Percentiles rank a stretch among this genome's conserved stretches.
phyloP scores from a whole-genome alignment of 37 sponge, comb jelly and placozoan species.

The Diacarnus erythraeanus region DNA sequence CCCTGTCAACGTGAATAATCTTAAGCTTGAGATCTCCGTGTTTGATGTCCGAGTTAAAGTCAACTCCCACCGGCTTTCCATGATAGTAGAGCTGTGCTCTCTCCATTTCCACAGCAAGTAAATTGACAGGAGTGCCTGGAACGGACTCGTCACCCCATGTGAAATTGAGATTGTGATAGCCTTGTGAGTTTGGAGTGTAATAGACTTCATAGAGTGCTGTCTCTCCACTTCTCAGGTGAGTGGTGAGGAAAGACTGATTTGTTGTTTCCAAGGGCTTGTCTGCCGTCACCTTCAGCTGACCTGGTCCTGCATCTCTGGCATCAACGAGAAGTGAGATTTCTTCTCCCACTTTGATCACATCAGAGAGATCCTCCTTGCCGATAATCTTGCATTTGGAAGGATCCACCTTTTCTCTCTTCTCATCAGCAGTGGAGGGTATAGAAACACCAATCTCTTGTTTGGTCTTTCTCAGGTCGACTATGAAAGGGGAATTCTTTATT shows the following conservation, averaged over 20 bases:
- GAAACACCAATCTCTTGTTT: constrained; percentile 28
- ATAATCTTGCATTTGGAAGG: constrained; percentile 39
- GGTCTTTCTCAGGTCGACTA: constrained; percentile 12
- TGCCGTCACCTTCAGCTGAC: constrained; percentile 24
- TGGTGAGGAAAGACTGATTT: neutral
- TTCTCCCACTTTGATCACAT: neutral
- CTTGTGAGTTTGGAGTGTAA: constrained; percentile 6
- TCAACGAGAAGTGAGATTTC: constrained; percentile 18
- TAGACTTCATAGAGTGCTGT: constrained; percentile 1
- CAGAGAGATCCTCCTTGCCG: constrained; percentile 20
- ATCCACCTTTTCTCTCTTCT: constrained; percentile 16
- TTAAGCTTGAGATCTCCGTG: constrained; percentile 37
- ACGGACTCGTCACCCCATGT: constrained; percentile 5
- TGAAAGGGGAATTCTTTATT: constrained; percentile 42
- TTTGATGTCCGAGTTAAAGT: constrained; percentile 25
- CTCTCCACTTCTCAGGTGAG: neutral
- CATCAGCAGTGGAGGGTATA: constrained; percentile 8
- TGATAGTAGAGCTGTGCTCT: neutral
- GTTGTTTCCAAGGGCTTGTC: constrained; percentile 16
- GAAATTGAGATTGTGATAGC: constrained; percentile 30
- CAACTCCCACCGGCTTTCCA: constrained; percentile 39
- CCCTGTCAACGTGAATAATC: constrained; percentile 36
- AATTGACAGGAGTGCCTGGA: constrained; percentile 25
- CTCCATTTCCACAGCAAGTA: constrained; percentile 17
- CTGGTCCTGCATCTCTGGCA: constrained; percentile 24